Conservation (phyloP, 1,140 invertebrate genomes). For the Scaptomyza hsui region DNA sequence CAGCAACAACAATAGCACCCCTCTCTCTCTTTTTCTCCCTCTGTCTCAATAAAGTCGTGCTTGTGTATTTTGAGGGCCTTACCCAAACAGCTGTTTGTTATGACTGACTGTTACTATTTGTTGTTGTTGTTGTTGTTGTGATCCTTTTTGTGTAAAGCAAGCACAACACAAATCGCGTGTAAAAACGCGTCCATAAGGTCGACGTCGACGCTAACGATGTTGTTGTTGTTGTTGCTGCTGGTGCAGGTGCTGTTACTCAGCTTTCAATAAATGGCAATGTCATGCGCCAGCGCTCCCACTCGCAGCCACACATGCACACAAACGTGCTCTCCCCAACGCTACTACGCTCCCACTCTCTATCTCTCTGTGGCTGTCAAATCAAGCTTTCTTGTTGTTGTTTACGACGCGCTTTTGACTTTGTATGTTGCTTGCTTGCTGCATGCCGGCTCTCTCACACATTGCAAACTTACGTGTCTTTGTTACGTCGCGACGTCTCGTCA, state of each 20-base stretch:
- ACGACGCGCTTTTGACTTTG: slow-evolving; percentile 61
- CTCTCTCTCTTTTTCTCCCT: not conserved
- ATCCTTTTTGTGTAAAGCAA: slow-evolving; percentile 44
- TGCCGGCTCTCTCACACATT: slow-evolving; percentile 61
- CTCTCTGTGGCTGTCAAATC: slow-evolving; percentile 26
- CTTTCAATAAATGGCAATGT: slow-evolving; percentile 81
- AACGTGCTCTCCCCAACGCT: slow-evolving; percentile 6
- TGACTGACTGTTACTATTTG: slow-evolving; percentile 25
- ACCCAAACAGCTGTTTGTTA: slow-evolving; percentile 78
- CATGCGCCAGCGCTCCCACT: slow-evolving; percentile 67
- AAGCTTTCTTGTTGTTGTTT: slow-evolving; percentile 56
- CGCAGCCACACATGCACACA: slow-evolving; percentile 13
- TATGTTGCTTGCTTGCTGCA: slow-evolving; percentile 41
- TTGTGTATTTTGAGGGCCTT: slow-evolving; percentile 45
- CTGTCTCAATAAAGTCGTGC: slow-evolving; percentile 25
- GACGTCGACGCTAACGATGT: not conserved
- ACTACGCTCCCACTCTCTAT: slow-evolving; percentile 10
- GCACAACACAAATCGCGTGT: slow-evolving; percentile 30
- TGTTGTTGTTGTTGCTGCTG: slow-evolving; percentile 19
- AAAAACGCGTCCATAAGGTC: slow-evolving; percentile 34
- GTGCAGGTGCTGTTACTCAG: slow-evolving; percentile 45
- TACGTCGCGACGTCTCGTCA: slow-evolving; percentile 4
- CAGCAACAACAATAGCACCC: slow-evolving; percentile 2
- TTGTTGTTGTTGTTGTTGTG: slow-evolving; percentile 43
- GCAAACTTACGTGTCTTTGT: slow-evolving; percentile 49